phyloP scores from a whole-genome alignment of 2,797 vertebrate species.

The Poeciliopsis turneri region DNA sequence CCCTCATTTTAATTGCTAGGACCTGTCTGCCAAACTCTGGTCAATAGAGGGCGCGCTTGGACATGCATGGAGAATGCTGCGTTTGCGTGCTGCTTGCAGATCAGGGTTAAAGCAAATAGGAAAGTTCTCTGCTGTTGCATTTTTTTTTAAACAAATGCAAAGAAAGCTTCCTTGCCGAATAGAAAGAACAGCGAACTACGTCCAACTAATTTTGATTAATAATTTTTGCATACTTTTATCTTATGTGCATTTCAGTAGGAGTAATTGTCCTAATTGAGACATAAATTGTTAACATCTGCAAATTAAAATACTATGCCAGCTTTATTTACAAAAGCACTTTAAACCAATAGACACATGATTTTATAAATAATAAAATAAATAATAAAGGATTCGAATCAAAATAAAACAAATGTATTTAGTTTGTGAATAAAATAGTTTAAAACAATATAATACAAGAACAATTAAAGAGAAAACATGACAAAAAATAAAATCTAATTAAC shows the following conservation, averaged over 20 bases:
- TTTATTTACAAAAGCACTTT: no score
- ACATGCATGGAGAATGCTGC: slow-evolving; percentile 31
- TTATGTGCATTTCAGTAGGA: not conserved
- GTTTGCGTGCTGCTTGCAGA: slow-evolving; percentile 26
- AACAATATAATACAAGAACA: no score
- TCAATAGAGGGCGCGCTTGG: slow-evolving; percentile 70
- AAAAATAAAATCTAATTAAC: no score
- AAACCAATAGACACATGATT: no score
- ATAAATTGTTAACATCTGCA: not conserved
- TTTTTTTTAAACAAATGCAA: not conserved
- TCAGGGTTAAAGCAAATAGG: fast-evolving
- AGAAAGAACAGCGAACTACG: not conserved
- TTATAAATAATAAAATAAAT: no score
- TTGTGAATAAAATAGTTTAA: no score
- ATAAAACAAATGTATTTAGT: no score
- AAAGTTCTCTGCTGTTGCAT: not conserved
- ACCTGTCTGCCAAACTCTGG: slow-evolving; percentile 27
- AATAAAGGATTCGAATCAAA: no score
- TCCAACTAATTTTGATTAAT: not conserved
- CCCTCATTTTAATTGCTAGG: slow-evolving; percentile 52
- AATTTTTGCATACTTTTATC: not conserved
- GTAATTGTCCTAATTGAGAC: not conserved
- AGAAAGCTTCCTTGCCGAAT: not conserved
- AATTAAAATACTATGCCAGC: not conserved
- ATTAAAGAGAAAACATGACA: no score